phyloP scores from a whole-genome alignment of 2,113 vertebrate genomes.

The Megaptera novaeangliae region DNA sequence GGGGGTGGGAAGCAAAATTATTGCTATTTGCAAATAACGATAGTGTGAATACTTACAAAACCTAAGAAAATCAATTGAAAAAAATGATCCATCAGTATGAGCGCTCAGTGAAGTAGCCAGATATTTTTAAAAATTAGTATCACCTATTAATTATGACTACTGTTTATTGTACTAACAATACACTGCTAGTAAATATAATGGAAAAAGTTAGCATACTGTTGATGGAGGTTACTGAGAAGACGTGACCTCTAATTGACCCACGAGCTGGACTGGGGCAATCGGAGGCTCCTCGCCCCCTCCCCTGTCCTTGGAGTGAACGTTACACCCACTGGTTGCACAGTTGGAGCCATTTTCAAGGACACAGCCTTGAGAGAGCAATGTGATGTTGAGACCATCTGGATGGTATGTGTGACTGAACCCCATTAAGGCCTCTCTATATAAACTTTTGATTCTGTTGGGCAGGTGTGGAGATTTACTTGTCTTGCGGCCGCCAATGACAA shows the following conservation, averaged over 20 bases:
- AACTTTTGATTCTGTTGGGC: not conserved
- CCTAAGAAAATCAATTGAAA: not conserved
- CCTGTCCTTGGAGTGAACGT: not conserved
- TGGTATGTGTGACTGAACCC: not conserved
- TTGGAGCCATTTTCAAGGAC: not conserved
- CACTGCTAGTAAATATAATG: not conserved
- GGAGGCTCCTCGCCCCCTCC: not conserved
- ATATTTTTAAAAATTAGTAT: not conserved
- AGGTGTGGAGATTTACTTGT: not conserved
- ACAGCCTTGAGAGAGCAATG: not conserved
- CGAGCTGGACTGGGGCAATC: not conserved
- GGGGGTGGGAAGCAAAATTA: not conserved
- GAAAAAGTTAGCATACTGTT: not conserved
- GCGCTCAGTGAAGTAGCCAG: not conserved
- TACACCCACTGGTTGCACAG: not conserved
- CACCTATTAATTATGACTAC: not conserved
- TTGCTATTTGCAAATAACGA: not conserved
- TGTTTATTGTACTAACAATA: not conserved
- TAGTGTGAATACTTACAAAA: not conserved
- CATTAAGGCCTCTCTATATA: not conserved
- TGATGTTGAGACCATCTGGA: not conserved
- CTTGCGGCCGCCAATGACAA: not conserved
- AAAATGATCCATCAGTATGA: not conserved
- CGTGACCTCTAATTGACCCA: not conserved
- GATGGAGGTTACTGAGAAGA: not conserved